These are phyloP conservation scores for Lanistes nyassanus DNA, from an alignment of 1,140 invertebrate genomes.

Conservation along the genomic window DNA sequence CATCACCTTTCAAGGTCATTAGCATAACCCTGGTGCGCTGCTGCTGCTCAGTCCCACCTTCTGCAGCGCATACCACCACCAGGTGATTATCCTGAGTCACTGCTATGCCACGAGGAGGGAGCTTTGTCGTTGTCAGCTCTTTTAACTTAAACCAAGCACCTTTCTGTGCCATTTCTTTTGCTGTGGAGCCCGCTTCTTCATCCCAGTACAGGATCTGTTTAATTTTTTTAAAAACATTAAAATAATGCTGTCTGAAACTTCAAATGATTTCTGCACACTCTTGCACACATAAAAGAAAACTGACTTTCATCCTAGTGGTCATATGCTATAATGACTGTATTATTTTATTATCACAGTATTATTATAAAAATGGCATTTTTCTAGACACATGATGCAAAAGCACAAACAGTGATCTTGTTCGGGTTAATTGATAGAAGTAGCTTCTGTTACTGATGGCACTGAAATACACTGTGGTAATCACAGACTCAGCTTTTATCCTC, in stretches of 20 bases:
- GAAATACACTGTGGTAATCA: no score
- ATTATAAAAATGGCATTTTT: not conserved
- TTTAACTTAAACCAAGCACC: not conserved
- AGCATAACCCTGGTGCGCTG: not conserved
- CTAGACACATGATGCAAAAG: no score
- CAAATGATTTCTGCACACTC: not conserved
- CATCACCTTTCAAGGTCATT: slow-evolving; percentile 16
- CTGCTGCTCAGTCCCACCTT: not conserved
- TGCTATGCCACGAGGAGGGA: slow-evolving; percentile 19
- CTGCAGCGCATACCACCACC: slow-evolving; percentile 12
- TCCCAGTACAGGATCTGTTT: slow-evolving; percentile 15
- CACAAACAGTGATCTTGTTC: no score
- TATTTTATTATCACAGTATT: not conserved
- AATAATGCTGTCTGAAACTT: not conserved
- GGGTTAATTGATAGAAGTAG: no score
- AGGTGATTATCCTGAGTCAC: slow-evolving; percentile 23
- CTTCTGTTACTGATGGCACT: no score
- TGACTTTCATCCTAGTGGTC: not conserved
- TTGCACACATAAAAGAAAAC: not conserved
- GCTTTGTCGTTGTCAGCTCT: not conserved
- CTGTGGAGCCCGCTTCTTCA: slow-evolving; percentile 1
- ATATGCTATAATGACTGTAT: not conserved
- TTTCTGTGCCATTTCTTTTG: not conserved
- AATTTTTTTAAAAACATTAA: no score
- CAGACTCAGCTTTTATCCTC: no score